Conservation (phyloP, 2,888 invertebrate species). For the Aspidiotus destructor region DNA sequence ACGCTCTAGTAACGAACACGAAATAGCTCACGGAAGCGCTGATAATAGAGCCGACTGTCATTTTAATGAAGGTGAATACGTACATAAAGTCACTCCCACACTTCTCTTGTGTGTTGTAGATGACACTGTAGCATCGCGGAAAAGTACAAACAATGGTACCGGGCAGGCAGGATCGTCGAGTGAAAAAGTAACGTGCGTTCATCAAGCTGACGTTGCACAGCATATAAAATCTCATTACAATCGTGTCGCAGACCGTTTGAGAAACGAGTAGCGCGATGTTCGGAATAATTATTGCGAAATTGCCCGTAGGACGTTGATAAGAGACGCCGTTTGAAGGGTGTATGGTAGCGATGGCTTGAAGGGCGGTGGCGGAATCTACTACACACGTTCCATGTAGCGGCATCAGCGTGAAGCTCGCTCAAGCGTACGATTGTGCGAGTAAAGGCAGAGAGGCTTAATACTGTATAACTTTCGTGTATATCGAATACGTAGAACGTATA, state of each 20-base stretch:
- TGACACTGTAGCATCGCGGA: too few species aligned
- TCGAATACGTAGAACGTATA: constrained; percentile 1
- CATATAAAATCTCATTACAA: constrained; percentile 29
- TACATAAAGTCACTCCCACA: too few species aligned
- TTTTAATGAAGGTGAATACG: too few species aligned
- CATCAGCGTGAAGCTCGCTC: constrained; percentile 7
- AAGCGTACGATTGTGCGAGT: neutral
- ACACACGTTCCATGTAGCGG: neutral
- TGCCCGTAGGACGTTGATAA: constrained; percentile 30
- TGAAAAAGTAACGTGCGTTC: constrained; percentile 21
- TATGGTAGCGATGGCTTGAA: constrained; percentile 9
- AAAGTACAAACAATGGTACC: too few species aligned
- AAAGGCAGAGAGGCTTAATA: neutral
- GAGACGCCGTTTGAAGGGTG: constrained; percentile 17
- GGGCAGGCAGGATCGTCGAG: neutral
- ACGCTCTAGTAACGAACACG: too few species aligned
- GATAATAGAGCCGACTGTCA: too few species aligned
- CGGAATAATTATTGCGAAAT: constrained; percentile 30
- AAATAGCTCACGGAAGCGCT: too few species aligned
- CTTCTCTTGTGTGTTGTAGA: too few species aligned
- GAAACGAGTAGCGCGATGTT: constrained; percentile 27
- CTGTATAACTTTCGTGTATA: constrained; percentile 11
- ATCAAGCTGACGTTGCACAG: constrained; percentile 26
- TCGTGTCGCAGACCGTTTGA: constrained; percentile 24
- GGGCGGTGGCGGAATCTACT: constrained; percentile 5